Percentiles rank a stretch among this genome's conserved stretches.
Evolutionary conservation across 2,888 invertebrate genomes (phyloP).

Genomic region (Leptura quadrifasciata): DNA sequence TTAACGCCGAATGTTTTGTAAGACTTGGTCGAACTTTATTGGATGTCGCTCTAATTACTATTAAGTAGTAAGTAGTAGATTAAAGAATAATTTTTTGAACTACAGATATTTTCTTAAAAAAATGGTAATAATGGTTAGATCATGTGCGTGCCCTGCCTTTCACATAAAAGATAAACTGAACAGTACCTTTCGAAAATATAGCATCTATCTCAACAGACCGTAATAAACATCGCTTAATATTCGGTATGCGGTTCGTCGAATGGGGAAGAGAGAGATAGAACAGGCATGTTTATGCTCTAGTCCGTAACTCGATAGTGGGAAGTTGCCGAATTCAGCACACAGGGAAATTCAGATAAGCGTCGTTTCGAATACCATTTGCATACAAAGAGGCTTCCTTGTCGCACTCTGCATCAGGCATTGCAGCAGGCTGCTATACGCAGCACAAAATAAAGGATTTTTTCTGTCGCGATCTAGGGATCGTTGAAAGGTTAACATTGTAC

Average conservation of each 20-base stretch:
- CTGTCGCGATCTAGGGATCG: no score
- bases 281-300: conserved; percentile 28
- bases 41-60: no score
- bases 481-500: no score
- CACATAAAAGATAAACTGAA: background rate
- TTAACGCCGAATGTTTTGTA: no score
- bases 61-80: no score
- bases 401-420: background rate
- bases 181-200: conserved; percentile 13
- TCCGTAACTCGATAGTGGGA: conserved; percentile 23
- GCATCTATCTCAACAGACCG: background rate
- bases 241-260: background rate
- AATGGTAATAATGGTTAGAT: background rate
- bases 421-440: background rate
- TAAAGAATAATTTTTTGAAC: no score
- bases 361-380: conserved; percentile 32
- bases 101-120: background rate
- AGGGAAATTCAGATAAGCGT: conserved; percentile 30
- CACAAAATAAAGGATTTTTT: background rate
- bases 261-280: background rate
- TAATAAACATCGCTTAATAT: conserved; percentile 31
- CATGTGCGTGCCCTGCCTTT: background rate
- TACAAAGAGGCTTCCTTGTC: conserved; percentile 27
- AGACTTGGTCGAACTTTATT: no score
- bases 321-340: conserved; percentile 23